Evolutionary conservation across 2,888 invertebrate genomes (phyloP), one percentile per base, ranked within the genome.

Genomic region (Cantharis flavilabris): DNA sequence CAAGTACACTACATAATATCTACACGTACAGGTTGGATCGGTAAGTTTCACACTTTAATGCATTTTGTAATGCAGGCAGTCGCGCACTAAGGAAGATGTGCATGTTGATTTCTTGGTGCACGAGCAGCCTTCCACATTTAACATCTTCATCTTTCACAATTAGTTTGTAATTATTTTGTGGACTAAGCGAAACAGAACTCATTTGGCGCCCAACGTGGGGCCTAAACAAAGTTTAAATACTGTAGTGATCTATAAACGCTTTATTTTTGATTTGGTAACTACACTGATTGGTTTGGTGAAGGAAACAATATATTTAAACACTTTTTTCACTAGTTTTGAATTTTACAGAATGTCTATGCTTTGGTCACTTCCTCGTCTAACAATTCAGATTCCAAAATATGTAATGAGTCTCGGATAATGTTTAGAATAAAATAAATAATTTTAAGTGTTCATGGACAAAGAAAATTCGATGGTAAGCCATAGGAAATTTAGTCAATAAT

Each of bases 351-450:
- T 96, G 91, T 95, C 95, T 79, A 93, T 96, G 89, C 90, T 96
- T 84, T 94, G 95, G 92, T 95, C 96, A 84, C 94, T 96, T 87
- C 96, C 96, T 83, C 93, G 95, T 89, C 92, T 94, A 86, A 94
- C 94, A 76, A 94, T 93, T 88, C 93, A 94, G 89, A 91, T 96
- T 90, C 96, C 96, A 86, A 96, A 95, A 90, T 96, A 95, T 87
- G 95, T 96, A 83, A 91, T 96, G 90, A 95, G 95, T 79, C 91
- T 95, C 84, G 95, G 95, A 86, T 96, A 87, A 23, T 33, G 1
- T 70, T 70, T 65, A 28, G 65, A 49, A 30, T 70, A 16, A 14
- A 26, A 63, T 26, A 28, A 64, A 49, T 18, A 62, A 62, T 62
- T 71, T 62, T 71, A 23, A 62, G 33, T 7, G 49, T 49, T 49